Percentiles rank a stretch among this genome's conserved stretches.
Conservation (phyloP, 1,140 invertebrate species). For the Drosophila pallidifrons region DNA sequence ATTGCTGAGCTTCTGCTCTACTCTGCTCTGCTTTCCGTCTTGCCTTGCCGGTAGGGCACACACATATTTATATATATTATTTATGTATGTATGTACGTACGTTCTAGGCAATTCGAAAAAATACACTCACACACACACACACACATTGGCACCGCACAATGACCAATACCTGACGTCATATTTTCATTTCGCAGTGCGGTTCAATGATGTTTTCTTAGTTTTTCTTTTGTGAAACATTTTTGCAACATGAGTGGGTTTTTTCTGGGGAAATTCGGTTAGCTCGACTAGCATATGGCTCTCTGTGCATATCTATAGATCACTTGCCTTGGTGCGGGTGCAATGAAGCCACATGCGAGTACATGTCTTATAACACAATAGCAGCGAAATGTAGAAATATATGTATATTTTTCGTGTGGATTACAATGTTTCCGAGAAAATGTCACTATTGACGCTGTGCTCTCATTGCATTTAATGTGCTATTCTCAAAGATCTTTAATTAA, state of each 20-base stretch:
- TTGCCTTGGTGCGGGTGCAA: slow-evolving; percentile 33
- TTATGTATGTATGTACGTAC: neutral
- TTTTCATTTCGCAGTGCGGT: slow-evolving; percentile 67
- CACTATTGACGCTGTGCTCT: slow-evolving; percentile 26
- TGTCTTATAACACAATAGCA: slow-evolving; percentile 4
- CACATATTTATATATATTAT: slow-evolving; percentile 21
- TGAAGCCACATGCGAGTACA: slow-evolving; percentile 11
- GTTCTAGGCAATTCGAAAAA: neutral
- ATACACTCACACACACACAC: slow-evolving; percentile 31
- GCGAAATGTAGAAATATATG: slow-evolving; percentile 27
- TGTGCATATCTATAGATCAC: neutral
- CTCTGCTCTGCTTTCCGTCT: slow-evolving; percentile 10
- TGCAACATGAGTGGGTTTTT: slow-evolving; percentile 77
- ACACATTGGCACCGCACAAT: slow-evolving; percentile 31
- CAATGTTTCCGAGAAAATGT: slow-evolving; percentile 45
- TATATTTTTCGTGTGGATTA: slow-evolving; percentile 15
- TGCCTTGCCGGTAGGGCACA: slow-evolving; percentile 39
- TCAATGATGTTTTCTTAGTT: slow-evolving; percentile 69
- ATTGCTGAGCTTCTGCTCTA: slow-evolving; percentile 19
- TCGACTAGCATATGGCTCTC: slow-evolving; percentile 45
- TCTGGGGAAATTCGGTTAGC: slow-evolving; percentile 69
- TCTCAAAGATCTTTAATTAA: neutral
- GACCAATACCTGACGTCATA: slow-evolving; percentile 77
- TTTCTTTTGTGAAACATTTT: slow-evolving; percentile 61
- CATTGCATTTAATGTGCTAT: slow-evolving; percentile 16